A percentile compares a stretch with the other conserved stretches of the same genome.
Conservation (phyloP, 2,888 invertebrate genomes). For the Meteorus cinctellus region DNA sequence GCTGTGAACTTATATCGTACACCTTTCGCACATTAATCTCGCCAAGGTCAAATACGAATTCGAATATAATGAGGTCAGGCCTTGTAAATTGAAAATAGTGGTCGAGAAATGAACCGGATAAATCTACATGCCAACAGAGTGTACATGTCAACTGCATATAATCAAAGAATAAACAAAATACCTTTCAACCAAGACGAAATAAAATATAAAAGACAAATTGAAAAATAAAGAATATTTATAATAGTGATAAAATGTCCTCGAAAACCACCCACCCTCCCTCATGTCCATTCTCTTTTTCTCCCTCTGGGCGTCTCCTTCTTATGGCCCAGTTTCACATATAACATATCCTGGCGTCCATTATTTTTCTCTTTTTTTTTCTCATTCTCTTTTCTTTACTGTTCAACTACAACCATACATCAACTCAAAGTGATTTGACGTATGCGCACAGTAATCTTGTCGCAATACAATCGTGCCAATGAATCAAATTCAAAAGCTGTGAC, state of each 20-base stretch:
- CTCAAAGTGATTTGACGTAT: conserved; percentile 30
- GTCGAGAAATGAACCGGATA: neutral
- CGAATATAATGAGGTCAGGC: conserved; percentile 1
- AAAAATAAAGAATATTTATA: neutral
- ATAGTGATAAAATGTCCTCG: conserved; percentile 7
- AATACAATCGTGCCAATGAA: conserved; percentile 35
- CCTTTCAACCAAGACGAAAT: neutral
- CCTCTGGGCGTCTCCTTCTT: conserved; percentile 30
- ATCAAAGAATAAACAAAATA: neutral
- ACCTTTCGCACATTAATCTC: neutral
- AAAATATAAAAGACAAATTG: neutral
- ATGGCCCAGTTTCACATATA: conserved; percentile 32
- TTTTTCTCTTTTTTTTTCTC: neutral
- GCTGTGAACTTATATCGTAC: neutral
- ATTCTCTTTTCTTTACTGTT: neutral
- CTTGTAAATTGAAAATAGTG: conserved; percentile 10
- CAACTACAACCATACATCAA: conserved; percentile 1
- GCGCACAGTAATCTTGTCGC: conserved; percentile 26
- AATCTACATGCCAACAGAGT: neutral
- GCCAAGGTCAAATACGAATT: neutral
- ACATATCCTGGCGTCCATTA: conserved; percentile 20
- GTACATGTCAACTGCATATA: neutral
- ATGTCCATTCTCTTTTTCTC: conserved; percentile 35
- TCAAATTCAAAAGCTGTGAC: conserved; percentile 17
- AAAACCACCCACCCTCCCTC: conserved; percentile 28